Conservation (phyloP, 2,113 vertebrate species). For the Nematolebias whitei region DNA sequence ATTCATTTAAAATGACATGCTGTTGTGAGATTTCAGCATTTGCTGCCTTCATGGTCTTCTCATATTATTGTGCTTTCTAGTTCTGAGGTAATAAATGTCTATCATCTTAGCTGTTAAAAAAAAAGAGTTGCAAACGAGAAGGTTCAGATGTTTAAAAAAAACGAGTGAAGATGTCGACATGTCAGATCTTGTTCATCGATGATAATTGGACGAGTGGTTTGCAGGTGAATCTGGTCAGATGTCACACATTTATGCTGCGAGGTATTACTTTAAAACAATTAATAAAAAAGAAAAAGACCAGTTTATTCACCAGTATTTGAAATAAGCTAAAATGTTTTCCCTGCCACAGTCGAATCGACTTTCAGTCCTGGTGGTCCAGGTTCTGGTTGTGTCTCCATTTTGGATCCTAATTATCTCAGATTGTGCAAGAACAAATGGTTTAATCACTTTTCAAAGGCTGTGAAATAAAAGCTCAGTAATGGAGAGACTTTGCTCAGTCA, state of each 20-base stretch:
- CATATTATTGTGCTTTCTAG: neutral
- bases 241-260: too few relatives aligned
- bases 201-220: too few relatives aligned
- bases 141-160: too few relatives aligned
- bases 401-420: constrained; percentile 3
- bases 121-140: too few relatives aligned
- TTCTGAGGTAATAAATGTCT: too few relatives aligned
- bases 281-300: neutral
- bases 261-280: neutral
- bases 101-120: too few relatives aligned
- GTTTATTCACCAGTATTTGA: neutral
- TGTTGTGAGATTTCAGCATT: constrained; percentile 57
- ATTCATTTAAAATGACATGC: constrained; percentile 42
- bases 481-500: constrained; percentile 21
- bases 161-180: too few relatives aligned
- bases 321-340: constrained; percentile 4
- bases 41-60: constrained; percentile 23
- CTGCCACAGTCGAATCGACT: too few relatives aligned
- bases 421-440: constrained; percentile 13
- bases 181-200: too few relatives aligned
- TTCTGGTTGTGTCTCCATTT: neutral
- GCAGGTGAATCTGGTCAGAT: too few relatives aligned
- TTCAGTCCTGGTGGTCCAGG: neutral
- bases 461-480: neutral
- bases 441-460: too few relatives aligned